Evolutionary conservation across 2,888 invertebrate species (phyloP), one percentile per base, ranked within the genome.

Genomic region (Caenorhabditis sulstoni): DNA sequence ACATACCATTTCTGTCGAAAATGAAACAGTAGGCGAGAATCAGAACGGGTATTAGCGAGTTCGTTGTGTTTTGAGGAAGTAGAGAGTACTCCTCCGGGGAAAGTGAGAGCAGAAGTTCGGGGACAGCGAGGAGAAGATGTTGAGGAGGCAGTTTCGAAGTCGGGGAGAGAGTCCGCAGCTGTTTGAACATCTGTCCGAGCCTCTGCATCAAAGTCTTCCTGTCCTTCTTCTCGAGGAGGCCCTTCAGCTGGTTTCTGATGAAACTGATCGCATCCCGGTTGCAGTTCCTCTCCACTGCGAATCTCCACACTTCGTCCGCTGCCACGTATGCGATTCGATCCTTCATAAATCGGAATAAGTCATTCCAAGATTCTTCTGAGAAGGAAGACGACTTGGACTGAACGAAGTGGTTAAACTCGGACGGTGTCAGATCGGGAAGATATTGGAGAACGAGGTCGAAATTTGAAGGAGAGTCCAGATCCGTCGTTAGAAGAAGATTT

Each of bases 1-100:
- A 47, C 50, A 16, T 16, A 64, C 58, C 65, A 47, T 66, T 61
- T 37, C 47, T 29, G 3, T 75, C 75, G 45, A 47, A 75, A 49
- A 47, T 20, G 11, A 55, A 29, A 11, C 44, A 44, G 45, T 53
- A 75, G 4, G 22, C 45, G 2, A 61, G 35, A 23, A 75, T 18
- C n/a, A 66, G 39, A 18, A 45, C 3, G 0, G 66, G 61, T 55
- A 67, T 45, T 29, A 75, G n/a, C 2, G 18, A 45, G 9, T 44
- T 53, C 11, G 55, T 41, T 0, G 59, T 53, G 5, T 8, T 67
- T 12, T 22, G 41, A 2, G 75, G 59, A 18, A 75, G 7, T 3
- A 49, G 0, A 3, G 14, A 23, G 16, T 55, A 71, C 14, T 64
- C 14, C 11, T 41, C 20, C 16, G n/a, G 22, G 0, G 41, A 3